Conservation (phyloP, 2,113 vertebrate species). For the Rhadina sibilatrix region DNA sequence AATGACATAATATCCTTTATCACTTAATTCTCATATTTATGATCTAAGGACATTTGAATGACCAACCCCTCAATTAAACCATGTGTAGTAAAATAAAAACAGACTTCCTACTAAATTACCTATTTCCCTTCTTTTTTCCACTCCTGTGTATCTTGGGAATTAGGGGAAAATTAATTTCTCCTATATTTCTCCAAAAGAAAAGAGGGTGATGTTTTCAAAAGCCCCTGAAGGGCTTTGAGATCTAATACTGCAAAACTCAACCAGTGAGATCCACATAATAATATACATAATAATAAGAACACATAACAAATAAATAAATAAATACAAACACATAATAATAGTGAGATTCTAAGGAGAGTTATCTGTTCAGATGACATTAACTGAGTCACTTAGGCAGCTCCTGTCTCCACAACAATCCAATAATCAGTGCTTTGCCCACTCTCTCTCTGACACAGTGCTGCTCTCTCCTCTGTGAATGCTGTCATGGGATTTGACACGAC, state of each 20-base stretch:
- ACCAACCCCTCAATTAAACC: neutral
- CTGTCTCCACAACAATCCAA: neutral
- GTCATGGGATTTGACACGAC: neutral
- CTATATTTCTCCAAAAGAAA: neutral
- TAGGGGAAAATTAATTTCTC: neutral
- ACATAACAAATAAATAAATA: too few species aligned
- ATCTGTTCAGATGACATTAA: neutral
- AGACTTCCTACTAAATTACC: neutral
- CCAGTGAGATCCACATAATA: neutral
- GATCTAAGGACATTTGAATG: neutral
- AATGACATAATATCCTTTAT: slow-evolving; percentile 36
- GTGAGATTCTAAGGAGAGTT: neutral
- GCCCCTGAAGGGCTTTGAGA: neutral
- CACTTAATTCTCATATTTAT: neutral
- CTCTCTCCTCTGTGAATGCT: neutral
- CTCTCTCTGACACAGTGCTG: neutral
- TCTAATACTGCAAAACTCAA: neutral
- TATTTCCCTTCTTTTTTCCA: neutral
- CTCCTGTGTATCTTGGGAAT: neutral
- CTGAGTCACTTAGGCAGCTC: neutral
- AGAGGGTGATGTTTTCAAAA: neutral
- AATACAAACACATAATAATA: too few species aligned
- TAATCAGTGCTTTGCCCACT: neutral
- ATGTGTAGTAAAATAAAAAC: neutral
- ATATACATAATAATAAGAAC: too few species aligned